Percentiles rank a stretch among this genome's conserved stretches.
phyloP scores from a whole-genome alignment of 23 tunicate genomes.

The Oikopleura vanhoeffeni region DNA sequence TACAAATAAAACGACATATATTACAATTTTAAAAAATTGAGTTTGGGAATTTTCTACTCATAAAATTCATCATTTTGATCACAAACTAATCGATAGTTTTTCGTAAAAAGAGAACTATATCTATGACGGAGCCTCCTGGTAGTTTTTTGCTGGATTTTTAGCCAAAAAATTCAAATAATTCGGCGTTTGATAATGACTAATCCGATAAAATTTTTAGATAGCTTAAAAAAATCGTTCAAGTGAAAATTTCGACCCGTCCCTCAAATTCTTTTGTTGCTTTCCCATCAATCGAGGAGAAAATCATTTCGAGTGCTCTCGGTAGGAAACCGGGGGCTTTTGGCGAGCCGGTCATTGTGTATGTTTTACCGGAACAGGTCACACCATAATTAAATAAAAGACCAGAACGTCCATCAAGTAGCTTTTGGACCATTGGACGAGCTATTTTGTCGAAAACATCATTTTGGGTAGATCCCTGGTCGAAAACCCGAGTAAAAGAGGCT shows the following conservation, averaged over 20 bases:
- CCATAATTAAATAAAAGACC: conserved; percentile 94
- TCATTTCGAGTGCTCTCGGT: conserved; percentile 76
- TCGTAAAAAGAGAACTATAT: neutral
- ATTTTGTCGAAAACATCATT: neutral
- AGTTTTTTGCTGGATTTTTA: too few species aligned
- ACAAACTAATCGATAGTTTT: too few species aligned
- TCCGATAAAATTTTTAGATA: too few species aligned
- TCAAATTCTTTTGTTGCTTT: conserved; percentile 16
- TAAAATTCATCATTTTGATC: too few species aligned
- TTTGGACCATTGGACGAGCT: neutral
- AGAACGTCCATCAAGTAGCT: neutral
- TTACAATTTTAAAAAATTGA: too few species aligned
- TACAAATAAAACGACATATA: too few species aligned
- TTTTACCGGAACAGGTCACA: conserved; percentile 94
- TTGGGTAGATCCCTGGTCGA: neutral
- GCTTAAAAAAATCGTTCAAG: too few species aligned
- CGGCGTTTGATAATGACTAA: too few species aligned
- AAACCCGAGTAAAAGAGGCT: neutral
- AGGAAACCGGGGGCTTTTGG: conserved; percentile 68
- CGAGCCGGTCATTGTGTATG: conserved; percentile 96
- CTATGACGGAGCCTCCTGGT: neutral
- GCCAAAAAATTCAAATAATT: too few species aligned
- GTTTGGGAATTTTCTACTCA: too few species aligned
- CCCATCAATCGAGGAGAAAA: conserved; percentile 46
- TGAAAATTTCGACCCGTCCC: too few species aligned